A percentile compares a stretch with the other conserved stretches of the same genome.
phyloP scores from a whole-genome alignment of 2,888 invertebrate genomes.

The Diogma glabrata region DNA sequence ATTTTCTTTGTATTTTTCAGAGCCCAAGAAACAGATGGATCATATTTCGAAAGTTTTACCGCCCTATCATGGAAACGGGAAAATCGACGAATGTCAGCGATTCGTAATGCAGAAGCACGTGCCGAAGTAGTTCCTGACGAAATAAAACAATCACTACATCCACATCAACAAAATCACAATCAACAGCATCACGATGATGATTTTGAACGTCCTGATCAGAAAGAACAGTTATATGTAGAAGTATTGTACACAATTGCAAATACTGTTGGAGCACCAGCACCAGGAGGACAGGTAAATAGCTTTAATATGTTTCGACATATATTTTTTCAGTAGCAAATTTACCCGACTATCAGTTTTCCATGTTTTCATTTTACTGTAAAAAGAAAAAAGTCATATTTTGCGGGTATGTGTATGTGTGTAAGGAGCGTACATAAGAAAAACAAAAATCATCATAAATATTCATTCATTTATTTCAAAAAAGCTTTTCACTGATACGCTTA shows the following conservation, averaged over 20 bases:
- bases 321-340: too few relatives aligned
- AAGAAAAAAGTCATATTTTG: too few relatives aligned
- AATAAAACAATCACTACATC: constrained; percentile 24
- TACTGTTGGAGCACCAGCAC: constrained; percentile 68
- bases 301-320: too few relatives aligned
- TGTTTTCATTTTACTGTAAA: too few relatives aligned
- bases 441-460: too few relatives aligned
- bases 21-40: constrained; percentile 87
- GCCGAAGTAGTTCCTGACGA: constrained; percentile 51
- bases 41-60: constrained; percentile 90
- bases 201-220: constrained; percentile 35
- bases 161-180: constrained; percentile 4
- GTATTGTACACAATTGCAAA: constrained; percentile 94
- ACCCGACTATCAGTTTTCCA: too few relatives aligned
- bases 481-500: too few relatives aligned
- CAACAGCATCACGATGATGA: constrained; percentile 31
- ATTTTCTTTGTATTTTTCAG: constrained; percentile 39
- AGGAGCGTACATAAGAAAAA: too few relatives aligned
- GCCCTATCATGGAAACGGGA: constrained; percentile 87
- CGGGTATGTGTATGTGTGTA: too few relatives aligned
- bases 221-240: constrained; percentile 73
- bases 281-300: constrained; percentile 46
- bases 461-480: too few relatives aligned
- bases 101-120: constrained; percentile 62
- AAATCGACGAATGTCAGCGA: constrained; percentile 68